Conservation (phyloP, 2,113 vertebrate genomes). For the Herpailurus yagouaroundi region DNA sequence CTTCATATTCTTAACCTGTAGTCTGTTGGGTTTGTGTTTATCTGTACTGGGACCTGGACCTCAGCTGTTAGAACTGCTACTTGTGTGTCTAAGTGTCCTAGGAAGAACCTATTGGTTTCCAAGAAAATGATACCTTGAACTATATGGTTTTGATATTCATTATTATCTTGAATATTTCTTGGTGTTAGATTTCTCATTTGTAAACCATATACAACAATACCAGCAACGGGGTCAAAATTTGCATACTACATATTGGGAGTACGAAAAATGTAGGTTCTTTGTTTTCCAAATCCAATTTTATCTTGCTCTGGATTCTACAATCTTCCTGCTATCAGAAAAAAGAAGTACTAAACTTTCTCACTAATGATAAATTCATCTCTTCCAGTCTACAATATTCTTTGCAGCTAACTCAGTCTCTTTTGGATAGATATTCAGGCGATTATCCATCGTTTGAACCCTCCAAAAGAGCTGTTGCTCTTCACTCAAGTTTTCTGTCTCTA, state of each 20-base stretch:
- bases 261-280: neutral
- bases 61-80: neutral
- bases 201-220: neutral
- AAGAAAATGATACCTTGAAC: neutral
- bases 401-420: neutral
- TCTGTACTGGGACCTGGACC: neutral
- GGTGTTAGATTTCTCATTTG: neutral
- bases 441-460: neutral
- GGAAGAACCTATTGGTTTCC: neutral
- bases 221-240: neutral
- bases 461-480: neutral
- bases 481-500: neutral
- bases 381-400: neutral
- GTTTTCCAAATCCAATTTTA: neutral
- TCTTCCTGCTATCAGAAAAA: neutral
- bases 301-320: neutral
- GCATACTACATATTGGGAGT: neutral
- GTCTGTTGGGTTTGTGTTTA: neutral
- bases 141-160: neutral
- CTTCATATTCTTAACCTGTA: neutral
- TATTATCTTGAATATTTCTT: neutral
- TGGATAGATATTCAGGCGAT: neutral
- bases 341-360: neutral
- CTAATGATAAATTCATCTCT: neutral
- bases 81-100: neutral